Evolutionary conservation across 2,888 invertebrate species (phyloP).

Genomic region (Pseudeuparius sepicola): DNA sequence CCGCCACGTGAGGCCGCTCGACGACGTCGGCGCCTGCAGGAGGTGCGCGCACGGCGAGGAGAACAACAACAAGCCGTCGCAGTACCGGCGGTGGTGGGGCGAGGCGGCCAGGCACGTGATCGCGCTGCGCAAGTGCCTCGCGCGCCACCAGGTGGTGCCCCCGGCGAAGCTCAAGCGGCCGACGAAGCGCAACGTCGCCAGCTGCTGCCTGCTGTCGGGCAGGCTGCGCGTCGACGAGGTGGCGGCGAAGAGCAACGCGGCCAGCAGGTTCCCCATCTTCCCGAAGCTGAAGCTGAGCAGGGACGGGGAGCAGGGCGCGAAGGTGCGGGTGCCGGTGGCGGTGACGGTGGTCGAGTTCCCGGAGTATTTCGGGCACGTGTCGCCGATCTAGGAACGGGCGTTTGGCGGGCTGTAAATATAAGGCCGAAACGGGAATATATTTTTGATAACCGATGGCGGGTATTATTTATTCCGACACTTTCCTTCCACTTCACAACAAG

Average conservation of each 20-base stretch:
- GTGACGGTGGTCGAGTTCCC: constrained; percentile 32
- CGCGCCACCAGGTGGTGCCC: constrained; percentile 33
- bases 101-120: constrained; percentile 36
- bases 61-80: constrained; percentile 23
- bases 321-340: constrained; percentile 31
- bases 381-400: no score
- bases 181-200: constrained; percentile 26
- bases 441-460: no score
- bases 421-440: no score
- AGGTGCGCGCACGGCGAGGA: constrained; percentile 21
- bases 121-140: constrained; percentile 30
- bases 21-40: constrained; percentile 25
- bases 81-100: constrained; percentile 36
- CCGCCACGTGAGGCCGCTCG: constrained; percentile 36
- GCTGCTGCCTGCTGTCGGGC: constrained; percentile 19
- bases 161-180: constrained; percentile 22
- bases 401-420: no score
- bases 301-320: constrained; percentile 38
- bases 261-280: constrained; percentile 30
- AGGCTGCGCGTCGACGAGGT: constrained; percentile 32
- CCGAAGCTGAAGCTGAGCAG: constrained; percentile 35
- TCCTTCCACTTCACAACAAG: no score
- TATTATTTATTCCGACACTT: no score
- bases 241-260: constrained; percentile 28
- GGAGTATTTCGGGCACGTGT: no score